phyloP scores from a whole-genome alignment of 1,140 invertebrate genomes.

The Hylyphantes graminicola region DNA sequence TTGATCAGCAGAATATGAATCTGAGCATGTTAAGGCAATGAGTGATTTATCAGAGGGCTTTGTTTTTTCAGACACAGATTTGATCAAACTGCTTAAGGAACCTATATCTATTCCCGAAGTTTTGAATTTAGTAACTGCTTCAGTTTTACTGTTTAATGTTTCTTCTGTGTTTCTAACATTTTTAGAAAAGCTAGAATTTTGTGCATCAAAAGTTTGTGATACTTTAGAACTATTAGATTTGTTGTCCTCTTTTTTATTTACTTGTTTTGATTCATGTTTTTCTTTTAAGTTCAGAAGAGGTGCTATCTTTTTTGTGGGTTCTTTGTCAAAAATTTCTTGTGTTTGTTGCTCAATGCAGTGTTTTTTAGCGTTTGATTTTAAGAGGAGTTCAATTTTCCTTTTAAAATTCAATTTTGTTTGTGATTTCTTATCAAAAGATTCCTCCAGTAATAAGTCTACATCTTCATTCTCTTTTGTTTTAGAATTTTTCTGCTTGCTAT shows the following conservation, averaged over 20 bases:
- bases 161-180: too few relatives aligned
- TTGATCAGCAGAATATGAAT: too few relatives aligned
- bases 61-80: too few relatives aligned
- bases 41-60: too few relatives aligned
- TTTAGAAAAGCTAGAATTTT: too few relatives aligned
- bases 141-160: too few relatives aligned
- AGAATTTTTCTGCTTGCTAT: too few relatives aligned
- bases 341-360: not conserved
- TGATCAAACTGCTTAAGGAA: too few relatives aligned
- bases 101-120: too few relatives aligned
- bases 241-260: not conserved
- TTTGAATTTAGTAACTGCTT: too few relatives aligned
- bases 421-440: slow-evolving; percentile 6
- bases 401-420: slow-evolving; percentile 5
- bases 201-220: not conserved
- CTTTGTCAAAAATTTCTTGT: not conserved
- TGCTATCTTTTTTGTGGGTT: not conserved
- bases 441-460: slow-evolving; percentile 26
- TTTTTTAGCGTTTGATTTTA: slow-evolving; percentile 20
- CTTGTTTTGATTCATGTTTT: not conserved
- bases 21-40: too few relatives aligned
- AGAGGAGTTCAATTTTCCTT: slow-evolving; percentile 33
- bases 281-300: not conserved
- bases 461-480: not conserved
- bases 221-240: not conserved